A percentile compares a stretch with the other conserved stretches of the same genome.
These are phyloP conservation scores for Athalia circularis DNA, from an alignment of 2,888 invertebrate species.

Conservation along the genomic window DNA sequence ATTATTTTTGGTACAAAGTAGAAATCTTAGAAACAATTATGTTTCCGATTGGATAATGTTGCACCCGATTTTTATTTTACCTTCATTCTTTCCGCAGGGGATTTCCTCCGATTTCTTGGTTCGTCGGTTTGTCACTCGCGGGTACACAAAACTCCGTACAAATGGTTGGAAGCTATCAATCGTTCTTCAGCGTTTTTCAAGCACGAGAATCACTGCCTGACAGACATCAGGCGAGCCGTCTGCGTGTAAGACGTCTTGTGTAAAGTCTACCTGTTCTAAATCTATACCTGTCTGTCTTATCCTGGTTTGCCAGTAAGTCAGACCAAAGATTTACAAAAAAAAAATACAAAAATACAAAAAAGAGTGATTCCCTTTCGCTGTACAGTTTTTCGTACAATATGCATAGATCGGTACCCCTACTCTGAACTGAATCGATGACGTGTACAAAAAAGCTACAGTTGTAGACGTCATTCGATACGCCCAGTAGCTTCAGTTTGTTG, in stretches of 20 bases:
- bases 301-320: constrained; percentile 35
- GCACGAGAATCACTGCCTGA: constrained; percentile 23
- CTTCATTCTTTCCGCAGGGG: constrained; percentile 17
- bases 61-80: background rate
- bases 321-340: constrained; percentile 32
- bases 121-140: constrained; percentile 40
- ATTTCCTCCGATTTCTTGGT: constrained; percentile 39
- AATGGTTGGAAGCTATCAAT: constrained; percentile 39
- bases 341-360: constrained; percentile 22
- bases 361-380: background rate
- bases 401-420: too few species aligned
- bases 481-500: too few species aligned
- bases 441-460: too few species aligned
- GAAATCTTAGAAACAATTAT: background rate
- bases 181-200: constrained; percentile 16
- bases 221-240: constrained; percentile 35
- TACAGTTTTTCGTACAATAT: too few species aligned
- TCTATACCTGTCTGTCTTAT: background rate
- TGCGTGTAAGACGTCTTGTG: constrained; percentile 41
- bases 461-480: too few species aligned
- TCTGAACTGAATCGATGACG: too few species aligned
- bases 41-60: constrained; percentile 16
- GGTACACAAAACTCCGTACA: background rate
- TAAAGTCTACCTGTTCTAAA: constrained; percentile 38
- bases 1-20: background rate